Conservation (phyloP, 2,888 invertebrate species). For the Tiphia femorata region DNA sequence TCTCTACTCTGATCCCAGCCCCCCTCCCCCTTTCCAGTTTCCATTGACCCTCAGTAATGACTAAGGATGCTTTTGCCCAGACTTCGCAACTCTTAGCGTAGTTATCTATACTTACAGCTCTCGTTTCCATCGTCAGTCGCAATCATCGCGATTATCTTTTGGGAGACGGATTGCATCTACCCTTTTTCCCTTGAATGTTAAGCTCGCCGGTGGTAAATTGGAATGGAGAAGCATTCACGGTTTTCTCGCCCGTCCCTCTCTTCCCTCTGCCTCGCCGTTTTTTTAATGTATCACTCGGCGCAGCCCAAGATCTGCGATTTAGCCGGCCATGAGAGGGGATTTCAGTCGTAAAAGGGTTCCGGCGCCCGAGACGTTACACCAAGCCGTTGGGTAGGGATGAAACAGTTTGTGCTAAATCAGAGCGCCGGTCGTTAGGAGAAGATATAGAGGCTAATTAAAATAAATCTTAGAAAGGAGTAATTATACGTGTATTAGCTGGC, state of each 20-base stretch:
- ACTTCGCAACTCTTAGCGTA: no score
- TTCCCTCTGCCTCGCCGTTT: neutral
- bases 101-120: no score
- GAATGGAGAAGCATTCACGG: no score
- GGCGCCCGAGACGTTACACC: conserved; percentile 22
- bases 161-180: no score
- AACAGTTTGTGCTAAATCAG: conserved; percentile 59
- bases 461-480: conserved; percentile 69
- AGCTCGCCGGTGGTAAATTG: no score
- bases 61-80: no score
- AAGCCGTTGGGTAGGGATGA: conserved; percentile 36
- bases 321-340: conserved; percentile 15
- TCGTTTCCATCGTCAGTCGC: no score
- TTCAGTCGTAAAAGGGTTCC: conserved; percentile 29
- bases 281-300: conserved; percentile 5
- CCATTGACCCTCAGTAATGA: no score
- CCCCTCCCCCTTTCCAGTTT: no score
- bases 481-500: conserved; percentile 69
- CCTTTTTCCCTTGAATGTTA: no score
- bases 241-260: neutral
- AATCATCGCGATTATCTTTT: no score
- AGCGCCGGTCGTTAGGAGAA: conserved; percentile 66
- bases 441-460: conserved; percentile 68
- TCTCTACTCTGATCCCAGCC: no score
- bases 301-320: conserved; percentile 10